Conservation (phyloP, 2,797 vertebrate genomes). For the Sitta carolinensis region DNA sequence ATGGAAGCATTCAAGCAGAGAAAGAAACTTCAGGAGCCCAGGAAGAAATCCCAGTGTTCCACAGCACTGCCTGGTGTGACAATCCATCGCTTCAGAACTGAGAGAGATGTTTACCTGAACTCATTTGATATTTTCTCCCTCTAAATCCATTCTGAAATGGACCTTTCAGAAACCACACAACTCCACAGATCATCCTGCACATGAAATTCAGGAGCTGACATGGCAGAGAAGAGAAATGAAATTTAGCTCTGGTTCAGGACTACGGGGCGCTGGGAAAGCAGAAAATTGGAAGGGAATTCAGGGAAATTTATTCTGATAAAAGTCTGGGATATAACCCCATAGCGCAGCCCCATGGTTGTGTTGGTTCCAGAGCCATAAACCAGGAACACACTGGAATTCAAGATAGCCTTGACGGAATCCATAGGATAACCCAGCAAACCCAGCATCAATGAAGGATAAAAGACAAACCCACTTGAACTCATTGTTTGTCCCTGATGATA, state of each 20-base stretch:
- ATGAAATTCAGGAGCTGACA: neutral
- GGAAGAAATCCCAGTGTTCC: neutral
- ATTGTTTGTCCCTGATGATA: neutral
- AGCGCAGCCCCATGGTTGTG: neutral
- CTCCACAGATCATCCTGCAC: neutral
- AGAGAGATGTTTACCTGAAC: neutral
- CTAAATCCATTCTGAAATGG: neutral
- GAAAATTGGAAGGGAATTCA: neutral
- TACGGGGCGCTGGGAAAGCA: neutral
- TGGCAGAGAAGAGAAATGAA: neutral
- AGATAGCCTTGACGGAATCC: neutral
- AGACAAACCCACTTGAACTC: neutral
- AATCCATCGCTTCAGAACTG: neutral
- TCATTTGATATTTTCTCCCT: neutral
- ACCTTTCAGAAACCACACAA: neutral
- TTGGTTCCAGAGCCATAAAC: neutral
- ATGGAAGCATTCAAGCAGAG: neutral
- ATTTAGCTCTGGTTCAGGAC: neutral
- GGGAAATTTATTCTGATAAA: too few relatives aligned
- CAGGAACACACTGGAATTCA: neutral
- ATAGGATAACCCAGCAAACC: neutral
- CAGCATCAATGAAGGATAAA: neutral
- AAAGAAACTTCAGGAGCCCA: neutral
- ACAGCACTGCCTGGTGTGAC: neutral
- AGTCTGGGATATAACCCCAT: neutral